Percentiles rank a stretch among this genome's conserved stretches.
These are phyloP conservation scores for Thymallus thymallus DNA, from an alignment of 2,113 vertebrate genomes.

Conservation along the genomic window DNA sequence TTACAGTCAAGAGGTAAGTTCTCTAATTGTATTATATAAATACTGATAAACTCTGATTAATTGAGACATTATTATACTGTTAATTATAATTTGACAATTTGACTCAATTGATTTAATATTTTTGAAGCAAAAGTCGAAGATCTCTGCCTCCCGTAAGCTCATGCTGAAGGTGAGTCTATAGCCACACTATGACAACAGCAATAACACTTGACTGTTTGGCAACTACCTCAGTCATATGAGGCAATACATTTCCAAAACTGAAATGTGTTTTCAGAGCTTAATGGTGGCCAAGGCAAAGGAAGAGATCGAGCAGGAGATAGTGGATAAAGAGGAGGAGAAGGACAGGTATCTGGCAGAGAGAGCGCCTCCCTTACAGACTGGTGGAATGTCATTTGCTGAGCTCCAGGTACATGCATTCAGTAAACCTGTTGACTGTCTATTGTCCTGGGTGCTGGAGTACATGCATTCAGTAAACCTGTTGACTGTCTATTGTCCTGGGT, in stretches of 20 bases:
- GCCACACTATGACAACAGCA: too few species aligned
- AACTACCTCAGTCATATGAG: too few species aligned
- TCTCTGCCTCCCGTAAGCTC: conserved; percentile 94
- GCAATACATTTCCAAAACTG: too few species aligned
- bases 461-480: not conserved
- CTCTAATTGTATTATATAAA: not conserved
- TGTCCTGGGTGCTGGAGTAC: too few species aligned
- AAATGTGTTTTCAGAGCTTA: conserved; percentile 78
- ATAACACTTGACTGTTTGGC: too few species aligned
- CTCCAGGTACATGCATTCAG: conserved; percentile 77
- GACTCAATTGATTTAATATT: not conserved
- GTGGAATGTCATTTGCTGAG: conserved; percentile 76
- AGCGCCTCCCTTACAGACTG: conserved; percentile 71
- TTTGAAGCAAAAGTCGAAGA: conserved; percentile 87
- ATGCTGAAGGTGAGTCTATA: conserved; percentile 81
- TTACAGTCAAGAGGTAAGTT: conserved; percentile 71
- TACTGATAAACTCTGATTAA: too few species aligned
- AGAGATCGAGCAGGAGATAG: conserved; percentile 86
- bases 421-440: not conserved
- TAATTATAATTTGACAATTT: not conserved
- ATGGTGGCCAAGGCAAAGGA: conserved; percentile 94
- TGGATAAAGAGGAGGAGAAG: conserved; percentile 87
- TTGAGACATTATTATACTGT: too few species aligned
- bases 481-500: not conserved
- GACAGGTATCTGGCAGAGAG: conserved; percentile 82